phyloP scores from a whole-genome alignment of 2,888 invertebrate species.

The Suillia variegata region DNA sequence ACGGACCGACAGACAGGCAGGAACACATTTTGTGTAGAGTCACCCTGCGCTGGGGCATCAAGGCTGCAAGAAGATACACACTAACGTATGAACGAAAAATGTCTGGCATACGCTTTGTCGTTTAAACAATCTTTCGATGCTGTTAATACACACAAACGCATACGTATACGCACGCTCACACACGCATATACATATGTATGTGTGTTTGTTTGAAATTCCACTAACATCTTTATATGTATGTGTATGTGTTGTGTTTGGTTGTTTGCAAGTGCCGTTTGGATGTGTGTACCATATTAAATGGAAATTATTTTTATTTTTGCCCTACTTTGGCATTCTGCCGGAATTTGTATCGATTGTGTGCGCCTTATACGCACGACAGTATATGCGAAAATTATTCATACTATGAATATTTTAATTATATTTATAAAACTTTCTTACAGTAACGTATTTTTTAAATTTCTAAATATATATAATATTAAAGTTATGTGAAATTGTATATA shows the following conservation, averaged over 20 bases:
- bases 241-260: too few species aligned
- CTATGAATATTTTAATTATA: too few species aligned
- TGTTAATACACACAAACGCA: slow-evolving; percentile 24
- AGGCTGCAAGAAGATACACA: background rate
- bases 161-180: slow-evolving; percentile 13
- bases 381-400: too few species aligned
- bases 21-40: too few species aligned
- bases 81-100: background rate
- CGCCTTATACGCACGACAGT: background rate
- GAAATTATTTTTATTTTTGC: background rate
- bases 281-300: too few species aligned
- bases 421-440: background rate
- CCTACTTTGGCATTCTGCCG: background rate
- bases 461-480: background rate
- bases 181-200: slow-evolving; percentile 8
- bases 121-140: background rate
- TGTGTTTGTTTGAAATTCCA: background rate
- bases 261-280: too few species aligned
- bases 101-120: background rate
- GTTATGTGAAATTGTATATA: background rate
- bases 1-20: background rate
- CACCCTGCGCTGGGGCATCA: too few species aligned
- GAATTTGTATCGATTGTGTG: background rate
- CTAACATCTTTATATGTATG: too few species aligned
- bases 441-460: too few species aligned